These are phyloP conservation scores for Drosophila mettleri DNA, from an alignment of 2,888 invertebrate genomes.

Conservation along the genomic window DNA sequence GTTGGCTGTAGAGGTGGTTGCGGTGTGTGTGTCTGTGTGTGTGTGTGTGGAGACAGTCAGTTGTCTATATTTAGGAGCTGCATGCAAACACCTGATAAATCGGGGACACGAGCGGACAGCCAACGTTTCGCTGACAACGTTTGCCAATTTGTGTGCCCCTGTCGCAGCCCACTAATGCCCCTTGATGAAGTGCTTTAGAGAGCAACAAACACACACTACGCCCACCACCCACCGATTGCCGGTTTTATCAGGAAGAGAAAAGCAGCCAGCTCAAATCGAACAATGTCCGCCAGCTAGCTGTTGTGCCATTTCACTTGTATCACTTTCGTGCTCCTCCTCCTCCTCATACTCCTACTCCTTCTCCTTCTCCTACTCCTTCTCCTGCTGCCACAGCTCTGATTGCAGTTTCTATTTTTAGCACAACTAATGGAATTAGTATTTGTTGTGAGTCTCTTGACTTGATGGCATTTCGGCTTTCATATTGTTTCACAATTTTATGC, in stretches of 20 bases:
- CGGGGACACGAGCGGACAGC: constrained; percentile 69
- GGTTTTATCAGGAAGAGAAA: constrained; percentile 24
- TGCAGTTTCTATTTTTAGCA: constrained; percentile 18
- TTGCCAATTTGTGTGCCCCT: neutral
- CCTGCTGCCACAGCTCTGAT: neutral
- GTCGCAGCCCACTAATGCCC: neutral
- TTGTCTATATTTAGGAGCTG: constrained; percentile 73
- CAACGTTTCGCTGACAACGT: constrained; percentile 35
- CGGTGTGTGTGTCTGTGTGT: no score
- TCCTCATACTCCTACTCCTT: constrained; percentile 1
- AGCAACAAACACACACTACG: neutral
- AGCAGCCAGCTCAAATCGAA: constrained; percentile 23
- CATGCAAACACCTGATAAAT: constrained; percentile 83
- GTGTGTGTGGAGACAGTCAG: constrained; percentile 30
- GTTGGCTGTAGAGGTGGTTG: no score
- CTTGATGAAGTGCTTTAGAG: neutral
- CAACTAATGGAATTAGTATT: constrained; percentile 8
- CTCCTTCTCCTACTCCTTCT: neutral
- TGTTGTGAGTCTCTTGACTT: neutral
- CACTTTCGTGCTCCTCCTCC: no score
- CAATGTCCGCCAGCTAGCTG: constrained; percentile 18
- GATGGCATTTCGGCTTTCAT: neutral
- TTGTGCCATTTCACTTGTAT: constrained; percentile 1
- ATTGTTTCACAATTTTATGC: neutral
- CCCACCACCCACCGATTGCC: constrained; percentile 10